A percentile compares a stretch with the other conserved stretches of the same genome.
Evolutionary conservation across 2,888 invertebrate species (phyloP).

Genomic region (Phytoseiulus persimilis): DNA sequence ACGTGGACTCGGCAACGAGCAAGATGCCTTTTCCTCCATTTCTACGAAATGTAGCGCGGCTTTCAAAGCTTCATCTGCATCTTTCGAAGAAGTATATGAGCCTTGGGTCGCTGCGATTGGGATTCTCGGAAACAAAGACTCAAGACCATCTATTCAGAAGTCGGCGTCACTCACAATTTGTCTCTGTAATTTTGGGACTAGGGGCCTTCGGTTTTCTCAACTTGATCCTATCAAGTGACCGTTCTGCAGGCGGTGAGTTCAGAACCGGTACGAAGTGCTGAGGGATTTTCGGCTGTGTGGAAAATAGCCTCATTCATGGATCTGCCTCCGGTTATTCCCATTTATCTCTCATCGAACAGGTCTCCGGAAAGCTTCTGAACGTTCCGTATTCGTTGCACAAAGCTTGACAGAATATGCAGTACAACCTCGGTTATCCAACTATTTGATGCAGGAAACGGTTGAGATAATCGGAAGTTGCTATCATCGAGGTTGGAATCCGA

Average conservation of each 20-base stretch:
- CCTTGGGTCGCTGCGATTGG: neutral
- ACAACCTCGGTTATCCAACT: too few species aligned
- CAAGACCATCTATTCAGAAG: neutral
- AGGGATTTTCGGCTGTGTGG: neutral
- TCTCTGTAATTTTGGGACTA: neutral
- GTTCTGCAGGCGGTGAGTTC: neutral
- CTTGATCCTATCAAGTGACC: neutral
- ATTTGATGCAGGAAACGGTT: too few species aligned
- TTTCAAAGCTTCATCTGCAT: neutral
- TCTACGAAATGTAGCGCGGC: conserved; percentile 7
- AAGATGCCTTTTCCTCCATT: conserved; percentile 10
- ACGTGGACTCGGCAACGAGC: neutral
- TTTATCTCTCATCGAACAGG: neutral
- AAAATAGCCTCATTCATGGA: neutral
- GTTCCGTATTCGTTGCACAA: too few species aligned
- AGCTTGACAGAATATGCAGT: too few species aligned
- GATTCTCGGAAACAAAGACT: neutral
- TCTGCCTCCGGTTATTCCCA: neutral
- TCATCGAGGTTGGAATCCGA: too few species aligned
- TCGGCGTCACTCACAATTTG: neutral
- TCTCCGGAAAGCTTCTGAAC: too few species aligned
- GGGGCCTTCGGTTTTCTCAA: neutral
- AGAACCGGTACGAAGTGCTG: neutral
- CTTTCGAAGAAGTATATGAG: too few species aligned
- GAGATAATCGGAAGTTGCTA: too few species aligned